A percentile compares a stretch with the other conserved stretches of the same genome.
Evolutionary conservation across 2,113 vertebrate genomes (phyloP).

Genomic region (zebrafish (Danio rerio)): GRCz12tu NC_133190.1:29921001-29921500

Average conservation of each 20-base stretch:
- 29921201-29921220: slow-evolving; percentile 57
- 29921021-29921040: not conserved
- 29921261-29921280: slow-evolving; percentile 56
- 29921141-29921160: not conserved
- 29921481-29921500: slow-evolving; percentile 73
- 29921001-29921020: not conserved
- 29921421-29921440: slow-evolving; percentile 80
- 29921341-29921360: slow-evolving; percentile 48
- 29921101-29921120: slow-evolving; percentile 44
- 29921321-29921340: not conserved
- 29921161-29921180: slow-evolving; percentile 56
- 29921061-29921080: slow-evolving; percentile 28
- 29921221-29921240: slow-evolving; percentile 67
- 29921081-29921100: slow-evolving; percentile 40
- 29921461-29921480: slow-evolving; percentile 82
- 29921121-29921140: slow-evolving; percentile 13
- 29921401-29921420: slow-evolving; percentile 76
- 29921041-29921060: slow-evolving; percentile 1
- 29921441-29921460: slow-evolving; percentile 85
- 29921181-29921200: slow-evolving; percentile 56
- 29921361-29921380: slow-evolving; percentile 67
- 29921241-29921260: slow-evolving; percentile 60
- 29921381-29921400: slow-evolving; percentile 64
- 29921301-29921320: slow-evolving; percentile 32
- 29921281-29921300: slow-evolving; percentile 33